Evolutionary conservation across 1,140 invertebrate genomes (phyloP).

Genomic region (Vanessa tameamea): DNA sequence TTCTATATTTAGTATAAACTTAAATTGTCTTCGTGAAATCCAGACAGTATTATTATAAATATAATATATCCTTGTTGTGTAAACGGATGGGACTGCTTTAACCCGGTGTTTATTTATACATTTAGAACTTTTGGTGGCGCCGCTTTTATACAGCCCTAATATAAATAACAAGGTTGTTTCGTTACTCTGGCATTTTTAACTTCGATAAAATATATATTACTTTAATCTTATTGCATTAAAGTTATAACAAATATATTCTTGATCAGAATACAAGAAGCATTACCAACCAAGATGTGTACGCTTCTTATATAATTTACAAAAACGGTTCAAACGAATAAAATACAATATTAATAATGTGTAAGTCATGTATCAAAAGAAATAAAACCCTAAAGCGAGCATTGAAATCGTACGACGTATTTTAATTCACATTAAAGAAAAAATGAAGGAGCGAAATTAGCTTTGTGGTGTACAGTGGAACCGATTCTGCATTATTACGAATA

Average conservation of each 20-base stretch:
- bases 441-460: slow-evolving; percentile 67
- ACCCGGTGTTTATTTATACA: slow-evolving; percentile 63
- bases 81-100: slow-evolving; percentile 36
- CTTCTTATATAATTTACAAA: not conserved
- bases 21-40: not conserved
- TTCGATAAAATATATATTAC: not conserved
- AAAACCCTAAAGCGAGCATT: slow-evolving; percentile 35
- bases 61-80: not conserved
- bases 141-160: slow-evolving; percentile 30
- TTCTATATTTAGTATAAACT: too few relatives aligned
- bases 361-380: slow-evolving; percentile 31
- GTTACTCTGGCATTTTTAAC: not conserved
- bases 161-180: slow-evolving; percentile 5
- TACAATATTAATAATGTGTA: slow-evolving; percentile 28
- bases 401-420: slow-evolving; percentile 43
- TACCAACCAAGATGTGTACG: not conserved
- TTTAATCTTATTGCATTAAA: not conserved
- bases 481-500: slow-evolving; percentile 72
- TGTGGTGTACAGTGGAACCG: slow-evolving; percentile 70
- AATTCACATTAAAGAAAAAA: slow-evolving; percentile 55
- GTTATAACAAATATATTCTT: not conserved
- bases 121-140: slow-evolving; percentile 41
- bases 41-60: slow-evolving; percentile 1
- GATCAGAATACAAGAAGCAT: too few relatives aligned
- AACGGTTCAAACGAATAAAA: slow-evolving; percentile 21